Evolutionary conservation across 1,140 invertebrate species (phyloP), one percentile per base, ranked within the genome.

Genomic region (Drusus annulatus): DNA sequence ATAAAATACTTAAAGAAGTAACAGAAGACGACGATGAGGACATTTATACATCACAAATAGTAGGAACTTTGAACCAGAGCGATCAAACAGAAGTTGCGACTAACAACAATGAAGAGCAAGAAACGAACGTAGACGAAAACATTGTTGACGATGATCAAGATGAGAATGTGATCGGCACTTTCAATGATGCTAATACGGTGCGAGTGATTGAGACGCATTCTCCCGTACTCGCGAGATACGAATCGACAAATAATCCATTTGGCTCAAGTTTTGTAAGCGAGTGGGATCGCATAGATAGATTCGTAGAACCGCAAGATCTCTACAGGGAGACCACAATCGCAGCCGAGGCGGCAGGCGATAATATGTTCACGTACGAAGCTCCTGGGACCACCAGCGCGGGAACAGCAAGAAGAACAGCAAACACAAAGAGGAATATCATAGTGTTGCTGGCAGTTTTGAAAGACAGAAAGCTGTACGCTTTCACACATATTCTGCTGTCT

Each of bases 1-100:
- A 90, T 78, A 90, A 89, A 51, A 88, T 87, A 85, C 80, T 90
- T 0, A 83, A 88, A 56, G 86, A 88, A 25, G 88, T 86, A 0
- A 85, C 85, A 0, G 89, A 89, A 83, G 89, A 90, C 73, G 88
- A 90, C 10, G 89, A 90, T 62, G 88, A 90, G 84, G 86, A 89
- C 4, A 89, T 90, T 78, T 90, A 88, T 77, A 87, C 88, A 13
- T 63, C 76, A 2, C 68, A 80, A 51, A 63, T 45, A n/a, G 25
- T 69, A 73, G 23, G 17, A 28, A 45, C 56, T 52, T 36, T 50
- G 45, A 19, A 71, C 15, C 52, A 28, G 0, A 79, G n/a, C 17
- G 50, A 80, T 16, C 50, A 65, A 17, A 31, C 21, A 3, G 52
- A 63, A 76, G 31, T 50, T 36, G n/a, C 15, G 3, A 54, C 58